A percentile compares a stretch with the other conserved stretches of the same genome.
Conservation (phyloP, 1,140 invertebrate genomes). For the Liolophura sinensis region DNA sequence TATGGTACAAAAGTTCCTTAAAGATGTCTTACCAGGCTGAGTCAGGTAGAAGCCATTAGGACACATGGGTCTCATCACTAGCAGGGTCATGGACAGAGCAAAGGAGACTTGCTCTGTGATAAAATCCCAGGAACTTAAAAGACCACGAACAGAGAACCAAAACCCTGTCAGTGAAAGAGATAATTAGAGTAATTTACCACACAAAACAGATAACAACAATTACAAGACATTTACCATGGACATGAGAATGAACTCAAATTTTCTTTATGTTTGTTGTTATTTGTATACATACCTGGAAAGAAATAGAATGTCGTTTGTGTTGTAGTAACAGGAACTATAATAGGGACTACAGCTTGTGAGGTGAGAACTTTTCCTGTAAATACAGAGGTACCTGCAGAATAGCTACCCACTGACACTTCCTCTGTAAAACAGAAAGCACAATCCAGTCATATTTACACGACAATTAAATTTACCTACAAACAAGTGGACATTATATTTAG, state of each 20-base stretch:
- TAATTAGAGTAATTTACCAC: not conserved
- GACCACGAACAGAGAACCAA: constrained; percentile 6
- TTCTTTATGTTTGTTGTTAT: not conserved
- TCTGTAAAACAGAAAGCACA: no score
- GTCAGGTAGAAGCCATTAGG: not conserved
- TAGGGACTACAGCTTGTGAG: not conserved
- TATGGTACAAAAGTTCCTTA: not conserved
- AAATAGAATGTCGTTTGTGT: not conserved
- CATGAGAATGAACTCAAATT: not conserved
- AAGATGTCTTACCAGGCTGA: not conserved
- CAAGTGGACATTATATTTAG: no score
- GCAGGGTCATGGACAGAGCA: not conserved
- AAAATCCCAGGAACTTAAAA: constrained; percentile 2
- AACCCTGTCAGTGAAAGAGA: constrained; percentile 4
- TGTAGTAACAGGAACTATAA: not conserved
- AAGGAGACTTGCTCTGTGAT: not conserved
- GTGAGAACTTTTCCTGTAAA: no score
- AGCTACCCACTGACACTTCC: no score
- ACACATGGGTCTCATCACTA: constrained; percentile 6
- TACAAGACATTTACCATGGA: not conserved
- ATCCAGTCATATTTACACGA: no score
- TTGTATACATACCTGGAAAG: constrained; percentile 11
- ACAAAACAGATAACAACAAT: not conserved
- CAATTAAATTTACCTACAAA: no score
- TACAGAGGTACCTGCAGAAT: no score